Conservation (phyloP, 1,140 invertebrate species). For the Drosophila ficusphila region DNA sequence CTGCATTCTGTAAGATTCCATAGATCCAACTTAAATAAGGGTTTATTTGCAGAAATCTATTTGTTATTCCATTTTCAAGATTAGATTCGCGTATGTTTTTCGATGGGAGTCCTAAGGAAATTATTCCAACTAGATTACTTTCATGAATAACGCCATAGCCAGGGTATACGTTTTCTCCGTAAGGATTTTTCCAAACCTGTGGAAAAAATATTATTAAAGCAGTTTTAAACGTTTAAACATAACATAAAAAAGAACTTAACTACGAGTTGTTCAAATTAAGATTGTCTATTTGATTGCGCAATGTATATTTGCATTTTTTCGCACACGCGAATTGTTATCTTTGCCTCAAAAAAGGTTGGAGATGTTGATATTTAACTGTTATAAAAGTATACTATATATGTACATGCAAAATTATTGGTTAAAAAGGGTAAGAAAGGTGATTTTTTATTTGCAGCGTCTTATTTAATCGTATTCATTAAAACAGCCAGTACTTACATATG, state of each 20-base stretch:
- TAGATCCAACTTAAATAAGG: slow-evolving; percentile 41
- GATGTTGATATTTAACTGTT: too few species aligned
- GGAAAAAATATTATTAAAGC: neutral
- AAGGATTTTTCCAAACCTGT: neutral
- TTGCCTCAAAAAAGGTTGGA: too few species aligned
- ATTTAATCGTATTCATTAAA: neutral
- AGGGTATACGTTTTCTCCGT: neutral
- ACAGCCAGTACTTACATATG: slow-evolving; percentile 10
- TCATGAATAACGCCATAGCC: slow-evolving; percentile 27
- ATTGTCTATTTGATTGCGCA: too few species aligned
- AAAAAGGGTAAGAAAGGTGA: too few species aligned
- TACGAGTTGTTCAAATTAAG: too few species aligned
- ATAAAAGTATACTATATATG: too few species aligned
- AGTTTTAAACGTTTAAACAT: neutral
- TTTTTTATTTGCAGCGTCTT: too few species aligned
- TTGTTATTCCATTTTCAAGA: neutral
- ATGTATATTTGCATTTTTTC: too few species aligned
- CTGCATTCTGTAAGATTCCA: slow-evolving; percentile 28
- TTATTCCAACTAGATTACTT: slow-evolving; percentile 35
- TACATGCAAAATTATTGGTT: too few species aligned
- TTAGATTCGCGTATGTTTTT: neutral
- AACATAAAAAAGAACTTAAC: too few species aligned
- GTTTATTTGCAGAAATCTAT: slow-evolving; percentile 12
- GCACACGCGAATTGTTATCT: too few species aligned
- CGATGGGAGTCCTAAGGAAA: neutral